Evolutionary conservation across 1,140 invertebrate species (phyloP), one percentile per base, ranked within the genome.

Genomic region (Philopotamus ludificatus): DNA sequence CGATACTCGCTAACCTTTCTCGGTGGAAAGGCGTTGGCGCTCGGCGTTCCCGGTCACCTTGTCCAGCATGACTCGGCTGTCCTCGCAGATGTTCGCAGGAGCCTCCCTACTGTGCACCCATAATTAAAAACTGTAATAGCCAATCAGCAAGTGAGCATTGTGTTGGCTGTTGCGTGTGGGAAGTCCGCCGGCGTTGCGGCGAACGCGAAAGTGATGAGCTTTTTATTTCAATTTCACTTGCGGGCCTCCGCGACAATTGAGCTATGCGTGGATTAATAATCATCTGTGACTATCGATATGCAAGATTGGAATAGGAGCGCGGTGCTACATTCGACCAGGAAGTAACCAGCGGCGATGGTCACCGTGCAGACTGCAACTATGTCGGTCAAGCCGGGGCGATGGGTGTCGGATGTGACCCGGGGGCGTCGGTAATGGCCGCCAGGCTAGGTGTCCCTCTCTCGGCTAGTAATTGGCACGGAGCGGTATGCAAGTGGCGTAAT

Each of bases 51-150:
- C 28, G 28, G 28, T 34, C 12, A 12, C 12, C 28, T 34, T 34
- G 28, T 34, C 22, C 42, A 20, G 42, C 28, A 60, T 60, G 57
- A 60, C 57, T 45, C 3, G 41, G 57, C 57, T 44, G 4, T 23
- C 47, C 47, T 54, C 39, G 53, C 44, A 25, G 63, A 57, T 28
- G 42, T 49, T 58, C 66, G 45, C 60, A 26, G 42, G 21, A 59
- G 61, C 66, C 44, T 50, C 66, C 66, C 61, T 57, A 67, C 66
- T 67, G 66, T 25, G 66, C 20, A 47, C 28, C 42, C 54, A 67
- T 67, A 63, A 67, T 67, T 67, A 67, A 63, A 67, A 65, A 59
- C 3, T 67, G 63, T 67, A 67, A 67, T 63, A 67, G 60, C 60
- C 66, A 67, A 67, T 67, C 66, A 63, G 39, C 41, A 39, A 53